Percentiles rank a stretch among this genome's conserved stretches.
These are phyloP conservation scores for Hybognathus amarus DNA, from an alignment of 2,797 vertebrate genomes.

Conservation along the genomic window DNA sequence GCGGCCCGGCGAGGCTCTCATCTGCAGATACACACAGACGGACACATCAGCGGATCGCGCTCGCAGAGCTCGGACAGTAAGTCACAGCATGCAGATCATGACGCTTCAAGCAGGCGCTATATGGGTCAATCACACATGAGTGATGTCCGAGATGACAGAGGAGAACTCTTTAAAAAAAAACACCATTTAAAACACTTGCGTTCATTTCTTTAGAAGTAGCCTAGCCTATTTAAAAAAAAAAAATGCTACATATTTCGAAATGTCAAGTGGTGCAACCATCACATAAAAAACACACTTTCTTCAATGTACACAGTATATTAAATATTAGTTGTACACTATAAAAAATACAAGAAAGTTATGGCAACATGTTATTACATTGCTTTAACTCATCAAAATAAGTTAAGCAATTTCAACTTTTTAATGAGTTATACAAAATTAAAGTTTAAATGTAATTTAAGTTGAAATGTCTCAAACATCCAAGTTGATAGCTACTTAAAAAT, in stretches of 20 bases:
- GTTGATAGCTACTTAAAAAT: too few relatives aligned
- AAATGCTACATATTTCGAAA: background rate
- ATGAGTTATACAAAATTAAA: too few relatives aligned
- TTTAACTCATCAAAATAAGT: too few relatives aligned
- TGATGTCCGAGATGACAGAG: background rate
- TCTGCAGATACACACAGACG: conserved; percentile 83
- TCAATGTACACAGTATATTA: too few relatives aligned
- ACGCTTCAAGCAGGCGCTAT: background rate
- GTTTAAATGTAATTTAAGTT: too few relatives aligned
- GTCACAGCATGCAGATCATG: conserved; percentile 61
- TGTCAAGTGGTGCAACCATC: background rate
- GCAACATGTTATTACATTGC: too few relatives aligned
- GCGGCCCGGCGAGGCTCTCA: conserved; percentile 85
- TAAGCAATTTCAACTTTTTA: too few relatives aligned
- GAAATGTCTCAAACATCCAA: too few relatives aligned
- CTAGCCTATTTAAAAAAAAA: background rate
- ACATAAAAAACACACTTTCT: background rate
- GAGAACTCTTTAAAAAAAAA: background rate
- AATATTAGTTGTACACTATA: too few relatives aligned
- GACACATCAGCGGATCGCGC: conserved; percentile 81
- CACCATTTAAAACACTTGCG: background rate
- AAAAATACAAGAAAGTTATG: too few relatives aligned
- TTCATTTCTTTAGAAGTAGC: background rate
- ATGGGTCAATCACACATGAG: background rate
- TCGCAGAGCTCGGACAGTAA: conserved; percentile 85